Evolutionary conservation across 2,113 vertebrate genomes (phyloP).

Genomic region (Tyto alba): DNA sequence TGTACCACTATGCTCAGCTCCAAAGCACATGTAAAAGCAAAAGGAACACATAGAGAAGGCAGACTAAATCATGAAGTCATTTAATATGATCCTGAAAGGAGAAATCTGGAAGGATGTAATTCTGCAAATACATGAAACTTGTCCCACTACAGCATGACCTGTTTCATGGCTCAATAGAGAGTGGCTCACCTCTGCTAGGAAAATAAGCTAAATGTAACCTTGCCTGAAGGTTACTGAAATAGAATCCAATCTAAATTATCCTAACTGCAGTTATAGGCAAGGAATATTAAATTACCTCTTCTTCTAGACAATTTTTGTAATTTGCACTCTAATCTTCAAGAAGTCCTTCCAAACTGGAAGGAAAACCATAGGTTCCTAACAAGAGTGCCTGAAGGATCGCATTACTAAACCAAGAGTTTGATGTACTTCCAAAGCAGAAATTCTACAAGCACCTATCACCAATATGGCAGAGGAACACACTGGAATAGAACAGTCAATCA

Average conservation of each 20-base stretch:
- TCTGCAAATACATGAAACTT: not conserved
- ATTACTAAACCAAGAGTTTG: not conserved
- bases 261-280: not conserved
- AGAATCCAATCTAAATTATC: not conserved
- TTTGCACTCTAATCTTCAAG: not conserved
- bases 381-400: not conserved
- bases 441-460: not conserved
- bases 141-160: not conserved
- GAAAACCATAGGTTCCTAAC: not conserved
- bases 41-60: not conserved
- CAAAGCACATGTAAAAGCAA: not conserved
- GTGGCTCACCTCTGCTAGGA: not conserved
- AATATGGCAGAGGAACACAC: accelerated
- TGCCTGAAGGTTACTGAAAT: not conserved
- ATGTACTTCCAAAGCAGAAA: not conserved
- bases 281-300: not conserved
- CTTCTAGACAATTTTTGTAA: not conserved
- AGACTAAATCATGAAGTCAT: not conserved
- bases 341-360: not conserved
- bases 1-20: not conserved
- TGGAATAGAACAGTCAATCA: not conserved
- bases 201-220: not conserved
- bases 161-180: not conserved
- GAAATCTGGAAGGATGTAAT: not conserved
- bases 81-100: not conserved